Conservation (phyloP, 2,888 invertebrate species). For the Xestia xanthographa region DNA sequence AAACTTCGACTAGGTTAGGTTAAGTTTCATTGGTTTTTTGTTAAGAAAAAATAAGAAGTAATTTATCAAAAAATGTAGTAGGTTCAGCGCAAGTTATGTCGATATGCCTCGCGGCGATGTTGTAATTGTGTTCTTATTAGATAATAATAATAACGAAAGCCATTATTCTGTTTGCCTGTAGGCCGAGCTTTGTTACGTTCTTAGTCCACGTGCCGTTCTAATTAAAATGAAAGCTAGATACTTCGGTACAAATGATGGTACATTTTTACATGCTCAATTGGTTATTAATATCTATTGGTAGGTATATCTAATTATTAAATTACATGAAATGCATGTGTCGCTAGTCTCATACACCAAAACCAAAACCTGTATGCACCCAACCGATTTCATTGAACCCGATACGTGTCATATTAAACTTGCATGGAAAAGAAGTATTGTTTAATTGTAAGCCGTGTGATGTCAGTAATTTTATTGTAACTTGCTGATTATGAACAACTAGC, state of each 20-base stretch:
- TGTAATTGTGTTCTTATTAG: constrained; percentile 44
- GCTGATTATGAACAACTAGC: too few relatives aligned
- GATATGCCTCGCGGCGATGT: constrained; percentile 24
- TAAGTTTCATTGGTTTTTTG: neutral
- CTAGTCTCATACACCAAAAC: too few relatives aligned
- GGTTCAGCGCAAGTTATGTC: constrained; percentile 2
- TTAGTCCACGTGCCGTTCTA: constrained; percentile 8
- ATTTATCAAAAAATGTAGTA: neutral
- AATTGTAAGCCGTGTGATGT: too few relatives aligned
- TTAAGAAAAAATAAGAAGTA: neutral
- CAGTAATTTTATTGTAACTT: too few relatives aligned
- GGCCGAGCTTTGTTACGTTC: constrained; percentile 30
- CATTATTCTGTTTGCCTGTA: constrained; percentile 31
- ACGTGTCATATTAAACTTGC: too few relatives aligned
- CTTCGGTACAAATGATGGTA: neutral
- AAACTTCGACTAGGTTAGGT: neutral
- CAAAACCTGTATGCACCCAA: too few relatives aligned
- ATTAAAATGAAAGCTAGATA: constrained; percentile 25
- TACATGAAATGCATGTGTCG: too few relatives aligned
- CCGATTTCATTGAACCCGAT: too few relatives aligned
- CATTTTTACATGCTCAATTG: neutral
- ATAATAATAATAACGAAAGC: constrained; percentile 24
- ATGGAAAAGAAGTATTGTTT: too few relatives aligned
- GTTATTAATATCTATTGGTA: neutral
- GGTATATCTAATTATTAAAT: neutral